These are phyloP conservation scores for Haliclona indistincta DNA, from an alignment of 37 sponge, comb jelly and placozoan genomes.

Conservation along the genomic window DNA sequence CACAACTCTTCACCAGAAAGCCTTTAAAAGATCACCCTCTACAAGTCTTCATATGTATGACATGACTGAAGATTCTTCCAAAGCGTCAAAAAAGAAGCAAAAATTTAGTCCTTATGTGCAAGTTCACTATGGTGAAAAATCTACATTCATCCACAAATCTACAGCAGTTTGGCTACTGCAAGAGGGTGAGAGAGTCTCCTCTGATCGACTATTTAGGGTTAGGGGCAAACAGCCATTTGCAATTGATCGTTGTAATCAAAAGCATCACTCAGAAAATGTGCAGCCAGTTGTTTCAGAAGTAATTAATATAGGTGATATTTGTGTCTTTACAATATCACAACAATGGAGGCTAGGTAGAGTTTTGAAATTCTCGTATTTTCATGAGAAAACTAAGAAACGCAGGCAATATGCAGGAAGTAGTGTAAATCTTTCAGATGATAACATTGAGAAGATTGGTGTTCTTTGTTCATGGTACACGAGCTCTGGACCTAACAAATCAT, in stretches of 20 bases:
- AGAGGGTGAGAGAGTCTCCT: constrained; percentile 51
- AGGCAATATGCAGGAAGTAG: constrained; percentile 10
- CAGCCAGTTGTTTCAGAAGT: no score
- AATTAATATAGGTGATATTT: constrained; percentile 1
- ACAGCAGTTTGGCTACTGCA: constrained; percentile 57
- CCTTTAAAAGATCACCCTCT: no score
- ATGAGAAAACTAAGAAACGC: constrained; percentile 9
- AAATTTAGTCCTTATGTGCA: constrained; percentile 34
- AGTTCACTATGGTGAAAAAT: neutral
- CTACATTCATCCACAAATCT: constrained; percentile 27
- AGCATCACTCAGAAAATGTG: neutral
- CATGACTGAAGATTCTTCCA: no score
- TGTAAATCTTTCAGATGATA: neutral
- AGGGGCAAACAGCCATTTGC: constrained; percentile 41
- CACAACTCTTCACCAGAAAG: no score
- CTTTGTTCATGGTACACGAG: constrained; percentile 59
- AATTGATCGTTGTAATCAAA: no score
- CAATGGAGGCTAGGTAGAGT: constrained; percentile 34
- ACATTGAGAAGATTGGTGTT: constrained; percentile 19
- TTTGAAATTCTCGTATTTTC: constrained; percentile 21
- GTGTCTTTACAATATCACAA: neutral
- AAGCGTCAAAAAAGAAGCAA: no score
- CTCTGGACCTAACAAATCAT: neutral
- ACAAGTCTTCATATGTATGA: no score
- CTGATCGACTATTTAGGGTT: constrained; percentile 43